Evolutionary conservation across 2,888 invertebrate genomes (phyloP).

Genomic region (Synergus umbraculus): DNA sequence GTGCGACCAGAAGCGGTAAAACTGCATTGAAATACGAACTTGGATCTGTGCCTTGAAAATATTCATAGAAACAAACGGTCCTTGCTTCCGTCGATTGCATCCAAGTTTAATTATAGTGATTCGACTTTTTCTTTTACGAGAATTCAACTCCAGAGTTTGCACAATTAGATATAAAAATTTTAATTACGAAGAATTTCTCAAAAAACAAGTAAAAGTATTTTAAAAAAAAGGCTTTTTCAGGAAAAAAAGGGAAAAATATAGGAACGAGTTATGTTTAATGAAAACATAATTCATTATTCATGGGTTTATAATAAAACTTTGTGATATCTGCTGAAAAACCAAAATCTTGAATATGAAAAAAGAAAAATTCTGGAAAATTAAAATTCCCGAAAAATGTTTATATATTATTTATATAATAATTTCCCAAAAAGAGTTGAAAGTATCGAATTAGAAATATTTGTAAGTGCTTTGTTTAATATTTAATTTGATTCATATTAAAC

Average conservation of each 20-base stretch:
- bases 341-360: too few species aligned
- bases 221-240: not conserved
- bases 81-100: constrained; percentile 32
- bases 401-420: too few species aligned
- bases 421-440: too few species aligned
- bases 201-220: not conserved
- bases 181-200: not conserved
- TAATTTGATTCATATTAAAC: not conserved
- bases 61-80: constrained; percentile 39
- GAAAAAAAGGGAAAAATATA: not conserved
- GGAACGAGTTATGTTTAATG: not conserved
- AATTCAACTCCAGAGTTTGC: not conserved
- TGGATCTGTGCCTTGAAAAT: constrained; percentile 37
- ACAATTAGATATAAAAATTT: not conserved
- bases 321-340: too few species aligned
- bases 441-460: not conserved
- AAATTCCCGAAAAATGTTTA: too few species aligned
- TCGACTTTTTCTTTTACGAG: constrained; percentile 17
- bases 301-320: too few species aligned
- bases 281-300: not conserved
- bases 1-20: constrained; percentile 17
- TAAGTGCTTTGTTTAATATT: constrained; percentile 17
- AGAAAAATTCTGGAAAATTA: too few species aligned
- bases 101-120: constrained; percentile 34
- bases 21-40: constrained; percentile 35